phyloP scores from a whole-genome alignment of 1,140 invertebrate species.

The Drosophila rhopaloa region DNA sequence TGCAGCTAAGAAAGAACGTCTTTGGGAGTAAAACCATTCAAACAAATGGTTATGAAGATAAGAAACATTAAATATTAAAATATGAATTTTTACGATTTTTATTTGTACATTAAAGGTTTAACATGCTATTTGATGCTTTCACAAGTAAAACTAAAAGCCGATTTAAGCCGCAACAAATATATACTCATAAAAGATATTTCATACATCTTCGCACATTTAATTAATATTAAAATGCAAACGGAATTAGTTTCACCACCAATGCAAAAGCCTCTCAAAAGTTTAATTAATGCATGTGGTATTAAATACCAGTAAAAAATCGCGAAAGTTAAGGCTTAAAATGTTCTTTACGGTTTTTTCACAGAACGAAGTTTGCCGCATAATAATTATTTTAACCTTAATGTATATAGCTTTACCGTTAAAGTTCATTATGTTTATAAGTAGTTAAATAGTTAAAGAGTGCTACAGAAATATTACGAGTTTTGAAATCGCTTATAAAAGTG shows the following conservation, averaged over 20 bases:
- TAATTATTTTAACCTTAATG: too few relatives aligned
- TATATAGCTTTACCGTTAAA: too few relatives aligned
- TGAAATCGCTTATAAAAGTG: too few relatives aligned
- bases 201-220: slow-evolving; percentile 13
- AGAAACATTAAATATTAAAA: too few relatives aligned
- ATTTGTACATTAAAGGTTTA: too few relatives aligned
- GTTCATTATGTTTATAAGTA: too few relatives aligned
- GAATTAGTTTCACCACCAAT: slow-evolving; percentile 16
- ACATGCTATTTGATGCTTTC: neutral
- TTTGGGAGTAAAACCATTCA: neutral
- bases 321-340: neutral
- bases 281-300: slow-evolving; percentile 31
- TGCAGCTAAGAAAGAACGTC: neutral
- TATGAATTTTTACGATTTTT: too few relatives aligned
- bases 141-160: neutral
- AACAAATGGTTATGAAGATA: too few relatives aligned
- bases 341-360: neutral
- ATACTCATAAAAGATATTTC: slow-evolving; percentile 6
- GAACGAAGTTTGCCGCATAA: neutral
- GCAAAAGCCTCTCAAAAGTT: slow-evolving; percentile 10
- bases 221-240: slow-evolving; percentile 23
- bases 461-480: too few relatives aligned
- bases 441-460: too few relatives aligned
- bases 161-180: slow-evolving; percentile 5
- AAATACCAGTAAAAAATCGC: slow-evolving; percentile 3